Evolutionary conservation across 2,888 invertebrate genomes (phyloP), one percentile per base, ranked within the genome.

Genomic region (Sinotaia quadrata): DNA sequence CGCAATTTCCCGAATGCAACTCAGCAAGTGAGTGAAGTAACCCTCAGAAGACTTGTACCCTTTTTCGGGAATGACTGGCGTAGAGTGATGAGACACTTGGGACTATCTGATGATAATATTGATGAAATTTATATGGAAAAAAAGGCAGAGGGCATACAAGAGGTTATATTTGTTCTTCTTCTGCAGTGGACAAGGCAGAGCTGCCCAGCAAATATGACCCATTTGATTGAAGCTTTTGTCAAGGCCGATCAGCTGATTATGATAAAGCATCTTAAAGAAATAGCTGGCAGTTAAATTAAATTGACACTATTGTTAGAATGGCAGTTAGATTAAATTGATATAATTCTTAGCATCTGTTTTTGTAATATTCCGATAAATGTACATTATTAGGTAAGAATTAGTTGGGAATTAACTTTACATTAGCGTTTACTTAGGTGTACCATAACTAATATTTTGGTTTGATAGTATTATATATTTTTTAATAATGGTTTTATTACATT

Each of bases 191-290:
- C 7, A 15, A 18, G 12, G 41, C 58, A 37, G 24, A 8, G 18
- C 54, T 31, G 36, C 5, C 12, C 5, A 8, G 37, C 54, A 1
- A n/a, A 63, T 36, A n/a, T 37, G 12, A 18, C 4, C 8, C 27
- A 27, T 4, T 31, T 63, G 54, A 31, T 29, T n/a, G 63, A 63
- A 34, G 63, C 63, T 2, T 18, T 63, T 34, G 54, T 63, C 18
- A 34, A 41, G 31, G 52, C 63, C 21, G 37, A 52, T 3, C 63
- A 63, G 29, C 4, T 37, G 12, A 37, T 41, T 8, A 18, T 37
- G 15, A 27, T 41, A 10, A 10, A 10, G 15, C 41, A 41, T 41
- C 41, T 41, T 10, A 41, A 41, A 15, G n/a, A n/a, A n/a, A n/a
- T n/a, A n/a, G n/a, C n/a, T n/a, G n/a, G n/a, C n/a, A n/a, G n/a